Evolutionary conservation across 1,140 invertebrate species (phyloP), one percentile per base, ranked within the genome.

Genomic region (Scaptomyza pallida): DNA sequence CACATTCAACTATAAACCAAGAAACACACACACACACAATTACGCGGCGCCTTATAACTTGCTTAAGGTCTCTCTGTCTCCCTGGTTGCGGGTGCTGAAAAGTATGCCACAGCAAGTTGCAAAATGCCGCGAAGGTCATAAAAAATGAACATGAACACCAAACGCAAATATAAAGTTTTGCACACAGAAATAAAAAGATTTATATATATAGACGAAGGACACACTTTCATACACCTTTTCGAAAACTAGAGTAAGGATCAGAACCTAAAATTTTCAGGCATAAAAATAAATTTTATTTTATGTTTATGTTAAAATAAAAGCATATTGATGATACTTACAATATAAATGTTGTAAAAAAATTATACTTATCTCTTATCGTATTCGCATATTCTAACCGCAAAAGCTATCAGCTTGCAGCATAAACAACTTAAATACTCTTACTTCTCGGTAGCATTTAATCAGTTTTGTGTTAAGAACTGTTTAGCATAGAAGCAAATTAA

Each of bases 41-140:
- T 41, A 72, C 77, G 72, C 68, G 75, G 40, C 57, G 62, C 6
- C 55, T 26, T 72, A 72, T 65, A 77, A 79, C 60, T 69, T 48
- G 55, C 48, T 62, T 30, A 30, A 30, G 26, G 26, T 40, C 72
- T 30, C 40, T 40, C n/a, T 13, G 12, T 3, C 43, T 16, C 12
- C 15, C 3, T 13, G 35, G 2, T 40, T 48, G 45, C 15, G 9
- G 6, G 26, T 56, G 35, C 47, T 67, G 70, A 56, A 78, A 77
- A 73, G 43, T 73, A 37, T 64, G 71, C 64, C 37, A 79, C 65
- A 64, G 59, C 44, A 75, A 71, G 63, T 74, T 79, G 69, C 63
- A 69, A 72, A n/a, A 60, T 54, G 47, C 60, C 26, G 44, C 35
- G 26, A 51, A 78, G 63, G 62, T 78, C 75, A 78, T 74, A 78